Base-by-base conservation (phyloP, 2,888 invertebrate species). In the Cenopis cana region DNA sequence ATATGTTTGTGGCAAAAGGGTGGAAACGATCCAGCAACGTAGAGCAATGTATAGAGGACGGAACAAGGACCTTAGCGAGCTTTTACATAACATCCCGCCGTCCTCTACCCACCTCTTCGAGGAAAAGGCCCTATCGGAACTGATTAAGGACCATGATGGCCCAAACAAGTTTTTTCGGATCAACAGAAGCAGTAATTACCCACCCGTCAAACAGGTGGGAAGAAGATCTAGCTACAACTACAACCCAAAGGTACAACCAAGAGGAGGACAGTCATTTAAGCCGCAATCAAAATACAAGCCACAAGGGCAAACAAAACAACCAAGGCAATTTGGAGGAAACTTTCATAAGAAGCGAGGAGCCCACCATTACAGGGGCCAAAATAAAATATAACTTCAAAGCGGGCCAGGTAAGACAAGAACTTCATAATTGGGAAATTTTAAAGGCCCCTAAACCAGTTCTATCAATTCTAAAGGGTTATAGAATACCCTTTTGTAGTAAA, bases 41-140 rank as follows among this genome's bases (percentile, higher is more conserved):
- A 18, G 55, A 14, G 24, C 20, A 24, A 20, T 55, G 14, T 55
- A 55, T 24, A 55, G 24, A 29, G n/a, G 12, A 12, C 6, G n/a
- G n/a, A n/a, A n/a, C n/a, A n/a, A n/a, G n/a, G n/a, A n/a, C n/a
- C n/a, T n/a, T n/a, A n/a, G n/a, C n/a, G n/a, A n/a, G n/a, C n/a
- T n/a, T n/a, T n/a, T n/a, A n/a, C n/a, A n/a, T n/a, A n/a, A n/a
- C n/a, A 56, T 56, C 3, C 56, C 56, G n/a, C 56, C 56, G 2
- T 56, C 56, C n/a, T n/a, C 20, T 10, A 33, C 56, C 8, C 56
- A 56, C 56, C 33, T 56, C 14, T 56, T 56, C 8, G 29, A 24
- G 14, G 56, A 56, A 14, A 46, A n/a, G 41, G 56, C 56, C 56
- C 24, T 33, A 56, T 20, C 56, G 3, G 56, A 56, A n/a, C 56